These are phyloP conservation scores for Scaptomyza pallida DNA, from an alignment of 1,140 invertebrate genomes.

Conservation along the genomic window DNA sequence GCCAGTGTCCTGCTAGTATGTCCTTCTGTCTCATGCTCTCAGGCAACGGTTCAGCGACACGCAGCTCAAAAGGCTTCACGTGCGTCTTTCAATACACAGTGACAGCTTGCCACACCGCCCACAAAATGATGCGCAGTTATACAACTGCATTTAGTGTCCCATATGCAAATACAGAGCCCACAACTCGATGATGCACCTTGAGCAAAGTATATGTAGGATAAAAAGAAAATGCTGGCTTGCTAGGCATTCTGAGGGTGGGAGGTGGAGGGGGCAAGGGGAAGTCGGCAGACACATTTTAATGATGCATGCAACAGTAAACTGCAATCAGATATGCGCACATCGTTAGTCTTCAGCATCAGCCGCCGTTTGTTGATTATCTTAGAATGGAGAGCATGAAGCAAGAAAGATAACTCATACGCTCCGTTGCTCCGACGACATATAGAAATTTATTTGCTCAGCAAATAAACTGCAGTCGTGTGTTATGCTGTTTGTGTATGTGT, in stretches of 20 bases:
- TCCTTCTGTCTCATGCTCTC: not conserved
- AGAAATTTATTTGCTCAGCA: slow-evolving; percentile 80
- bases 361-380: slow-evolving; percentile 82
- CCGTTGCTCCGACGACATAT: slow-evolving; percentile 60
- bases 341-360: slow-evolving; percentile 82
- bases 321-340: slow-evolving; percentile 82
- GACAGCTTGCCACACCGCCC: slow-evolving; percentile 9
- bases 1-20: slow-evolving; percentile 13
- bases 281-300: slow-evolving; percentile 76
- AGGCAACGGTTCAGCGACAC: slow-evolving; percentile 70
- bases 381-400: slow-evolving; percentile 72
- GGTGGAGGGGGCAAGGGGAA: slow-evolving; percentile 6
- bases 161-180: slow-evolving; percentile 68
- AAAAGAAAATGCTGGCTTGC: slow-evolving; percentile 65
- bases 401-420: slow-evolving; percentile 80
- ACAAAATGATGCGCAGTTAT: not conserved
- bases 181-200: slow-evolving; percentile 66
- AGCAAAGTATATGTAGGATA: slow-evolving; percentile 67
- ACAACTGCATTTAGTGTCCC: slow-evolving; percentile 13
- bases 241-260: slow-evolving; percentile 21
- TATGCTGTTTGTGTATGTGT: slow-evolving; percentile 8
- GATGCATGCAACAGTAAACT: slow-evolving; percentile 82
- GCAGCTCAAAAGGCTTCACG: slow-evolving; percentile 46
- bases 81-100: slow-evolving; percentile 64
- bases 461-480: slow-evolving; percentile 66